Conservation (phyloP, 2,888 invertebrate genomes). For the Esperia sulphurella region DNA sequence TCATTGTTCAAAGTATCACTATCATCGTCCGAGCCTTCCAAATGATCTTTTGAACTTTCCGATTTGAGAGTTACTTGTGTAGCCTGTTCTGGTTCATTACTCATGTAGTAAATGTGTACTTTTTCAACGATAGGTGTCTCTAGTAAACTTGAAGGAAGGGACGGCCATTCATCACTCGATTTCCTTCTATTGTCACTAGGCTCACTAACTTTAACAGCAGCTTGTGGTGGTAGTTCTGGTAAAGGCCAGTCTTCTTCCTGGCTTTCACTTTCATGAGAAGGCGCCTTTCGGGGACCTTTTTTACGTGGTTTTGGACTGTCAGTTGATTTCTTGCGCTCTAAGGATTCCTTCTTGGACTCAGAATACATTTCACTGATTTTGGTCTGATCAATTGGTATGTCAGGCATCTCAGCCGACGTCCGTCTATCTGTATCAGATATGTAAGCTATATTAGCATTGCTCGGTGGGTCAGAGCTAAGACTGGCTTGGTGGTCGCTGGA, state of each 20-base stretch:
- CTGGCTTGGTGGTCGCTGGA: conserved; percentile 93
- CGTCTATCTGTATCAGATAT: conserved; percentile 89
- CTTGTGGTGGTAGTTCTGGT: conserved; percentile 84
- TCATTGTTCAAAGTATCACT: conserved; percentile 85
- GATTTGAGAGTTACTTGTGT: conserved; percentile 84
- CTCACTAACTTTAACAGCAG: conserved; percentile 37
- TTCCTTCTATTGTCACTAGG: conserved; percentile 50
- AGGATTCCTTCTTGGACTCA: conserved; percentile 68
- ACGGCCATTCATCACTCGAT: conserved; percentile 89
- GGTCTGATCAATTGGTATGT: conserved; percentile 87
- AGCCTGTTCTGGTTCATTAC: conserved; percentile 87
- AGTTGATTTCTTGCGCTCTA: conserved; percentile 43
- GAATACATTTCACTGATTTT: conserved; percentile 80
- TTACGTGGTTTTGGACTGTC: conserved; percentile 44
- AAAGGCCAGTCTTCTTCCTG: conserved; percentile 89
- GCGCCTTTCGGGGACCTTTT: conserved; percentile 61
- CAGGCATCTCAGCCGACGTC: conserved; percentile 91
- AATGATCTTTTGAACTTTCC: conserved; percentile 83
- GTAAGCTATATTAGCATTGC: conserved; percentile 85
- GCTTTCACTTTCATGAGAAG: conserved; percentile 78
- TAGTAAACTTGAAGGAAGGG: conserved; percentile 85
- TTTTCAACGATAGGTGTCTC: conserved; percentile 87
- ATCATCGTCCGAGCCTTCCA: conserved; percentile 82
- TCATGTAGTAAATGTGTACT: conserved; percentile 89
- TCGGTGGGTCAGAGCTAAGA: conserved; percentile 90